Evolutionary conservation across 2,888 invertebrate species (phyloP).

Genomic region (Sylvicola cinctus): DNA sequence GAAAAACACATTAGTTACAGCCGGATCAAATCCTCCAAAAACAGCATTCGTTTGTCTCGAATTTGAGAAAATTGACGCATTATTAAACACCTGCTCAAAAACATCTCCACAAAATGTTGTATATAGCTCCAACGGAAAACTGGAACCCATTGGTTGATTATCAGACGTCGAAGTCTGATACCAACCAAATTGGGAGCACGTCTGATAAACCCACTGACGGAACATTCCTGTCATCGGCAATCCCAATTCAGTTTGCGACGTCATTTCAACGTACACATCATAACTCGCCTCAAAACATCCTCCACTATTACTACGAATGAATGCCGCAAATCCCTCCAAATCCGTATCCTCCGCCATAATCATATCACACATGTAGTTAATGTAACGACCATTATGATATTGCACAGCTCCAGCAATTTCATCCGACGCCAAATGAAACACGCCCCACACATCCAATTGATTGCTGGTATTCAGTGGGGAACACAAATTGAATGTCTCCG

Average conservation of each 20-base stretch:
- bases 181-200: constrained; percentile 72
- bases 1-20: constrained; percentile 28
- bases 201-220: constrained; percentile 57
- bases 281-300: too few species aligned
- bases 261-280: too few species aligned
- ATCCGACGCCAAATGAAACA: constrained; percentile 18
- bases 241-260: too few species aligned
- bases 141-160: constrained; percentile 31
- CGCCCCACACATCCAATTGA: constrained; percentile 18
- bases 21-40: constrained; percentile 27
- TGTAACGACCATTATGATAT: constrained; percentile 13
- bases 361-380: constrained; percentile 12
- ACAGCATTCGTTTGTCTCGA: constrained; percentile 23
- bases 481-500: constrained; percentile 19
- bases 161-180: constrained; percentile 48
- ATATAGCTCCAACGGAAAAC: constrained; percentile 16
- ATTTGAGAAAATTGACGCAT: neutral
- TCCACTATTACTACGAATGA: constrained; percentile 5
- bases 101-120: constrained; percentile 16
- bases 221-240: neutral
- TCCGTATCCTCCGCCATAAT: constrained; percentile 11
- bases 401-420: constrained; percentile 17
- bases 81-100: constrained; percentile 10
- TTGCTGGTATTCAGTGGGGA: constrained; percentile 15
- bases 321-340: constrained; percentile 14